These are phyloP conservation scores for Spodoptera littoralis DNA, from an alignment of 2,888 invertebrate genomes.

Conservation along the genomic window DNA sequence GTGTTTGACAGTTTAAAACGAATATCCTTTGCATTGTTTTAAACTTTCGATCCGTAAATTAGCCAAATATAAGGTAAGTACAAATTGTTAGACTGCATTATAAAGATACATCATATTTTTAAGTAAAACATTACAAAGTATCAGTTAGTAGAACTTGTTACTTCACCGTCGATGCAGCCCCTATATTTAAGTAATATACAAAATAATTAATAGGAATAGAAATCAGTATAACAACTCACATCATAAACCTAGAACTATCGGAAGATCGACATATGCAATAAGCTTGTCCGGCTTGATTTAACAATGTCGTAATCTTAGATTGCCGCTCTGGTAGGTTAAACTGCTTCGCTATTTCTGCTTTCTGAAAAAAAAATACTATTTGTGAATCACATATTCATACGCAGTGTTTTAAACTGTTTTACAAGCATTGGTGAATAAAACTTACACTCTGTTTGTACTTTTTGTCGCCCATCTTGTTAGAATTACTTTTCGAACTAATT, in stretches of 20 bases:
- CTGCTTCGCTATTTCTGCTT: conserved; percentile 96
- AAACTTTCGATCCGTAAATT: too few species aligned
- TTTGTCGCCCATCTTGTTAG: conserved; percentile 76
- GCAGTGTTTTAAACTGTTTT: background rate
- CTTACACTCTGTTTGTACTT: conserved; percentile 83
- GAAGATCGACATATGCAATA: conserved; percentile 98
- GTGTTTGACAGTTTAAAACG: too few species aligned
- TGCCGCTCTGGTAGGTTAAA: conserved; percentile 96
- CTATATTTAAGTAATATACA: background rate
- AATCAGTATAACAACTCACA: conserved; percentile 88
- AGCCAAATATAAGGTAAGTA: too few species aligned
- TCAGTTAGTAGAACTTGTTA: too few species aligned
- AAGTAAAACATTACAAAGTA: too few species aligned
- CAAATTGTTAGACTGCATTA: too few species aligned
- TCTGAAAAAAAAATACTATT: conserved; percentile 81
- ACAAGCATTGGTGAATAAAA: conserved; percentile 24
- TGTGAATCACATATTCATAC: conserved; percentile 11
- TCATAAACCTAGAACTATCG: conserved; percentile 98
- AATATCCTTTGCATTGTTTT: too few species aligned
- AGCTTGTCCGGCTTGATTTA: conserved; percentile 96
- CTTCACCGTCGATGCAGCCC: too few species aligned
- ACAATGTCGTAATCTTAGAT: conserved; percentile 95
- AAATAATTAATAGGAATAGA: background rate
- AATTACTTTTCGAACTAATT: background rate
- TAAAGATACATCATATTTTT: too few species aligned